Evolutionary conservation across 2,113 vertebrate species (phyloP), one percentile per base, ranked within the genome.

Genomic region (Corythornis vintsioides): DNA sequence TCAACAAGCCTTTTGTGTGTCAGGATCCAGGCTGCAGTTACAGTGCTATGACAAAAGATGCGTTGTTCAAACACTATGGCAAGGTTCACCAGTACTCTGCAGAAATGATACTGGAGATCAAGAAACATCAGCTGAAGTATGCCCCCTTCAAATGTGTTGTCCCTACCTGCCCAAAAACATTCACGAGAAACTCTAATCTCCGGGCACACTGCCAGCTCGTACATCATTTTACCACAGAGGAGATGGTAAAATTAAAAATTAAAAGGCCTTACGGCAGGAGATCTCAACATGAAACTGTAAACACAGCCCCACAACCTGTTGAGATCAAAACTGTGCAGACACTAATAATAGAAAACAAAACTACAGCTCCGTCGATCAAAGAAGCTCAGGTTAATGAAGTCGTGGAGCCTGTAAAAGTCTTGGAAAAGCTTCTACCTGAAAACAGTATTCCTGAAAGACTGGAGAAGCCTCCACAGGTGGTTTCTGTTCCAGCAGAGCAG

Each of bases 161-260:
- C 67, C 96, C 98, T 85, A 98, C 98, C 69, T 99, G 99, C 94
- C 97, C 96, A 45, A 99, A 99, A 97, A 98, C 98, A 5, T 99
- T 99, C 94, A 99, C 99, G 18, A 98, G 99, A 60, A 99, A 99
- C 96, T 99, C 99, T 35, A 99, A 99, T 94, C 99, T 99, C 61
- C 98, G 98, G 77, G 97, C 98, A 20, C 99, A 99, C 92, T 99
- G 98, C 94, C 98, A 98, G 52, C 96, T 98, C 33, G 97, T 98
- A 64, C 99, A 99, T 97, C 98, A 98, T 91, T 98, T 99, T 85
- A 98, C 98, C 5, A 97, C 97, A 35, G 97, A 99, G 76, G 98
- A 99, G 96, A 98, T 99, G 89, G 97, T 98, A 35, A 98, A 99
- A 91, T 95, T 99, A 79, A 99, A 98, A 97, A 94, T 98, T 59